phyloP scores from a whole-genome alignment of 2,797 vertebrate genomes.

The Gallinago nigripennis region DNA sequence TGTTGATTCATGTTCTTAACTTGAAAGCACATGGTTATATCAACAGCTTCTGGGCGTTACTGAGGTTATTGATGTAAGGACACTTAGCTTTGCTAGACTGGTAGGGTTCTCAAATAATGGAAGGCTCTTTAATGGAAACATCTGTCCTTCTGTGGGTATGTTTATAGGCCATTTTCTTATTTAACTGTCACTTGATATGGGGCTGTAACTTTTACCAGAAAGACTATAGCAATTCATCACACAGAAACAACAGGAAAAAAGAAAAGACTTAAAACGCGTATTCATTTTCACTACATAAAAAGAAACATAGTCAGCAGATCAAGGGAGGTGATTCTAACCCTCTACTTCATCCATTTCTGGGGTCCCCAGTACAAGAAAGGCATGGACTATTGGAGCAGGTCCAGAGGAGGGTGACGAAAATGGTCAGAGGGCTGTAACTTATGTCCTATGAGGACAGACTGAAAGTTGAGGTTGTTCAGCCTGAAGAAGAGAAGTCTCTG shows the following conservation, averaged over 20 bases:
- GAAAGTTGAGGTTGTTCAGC: not conserved
- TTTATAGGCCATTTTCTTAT: not conserved
- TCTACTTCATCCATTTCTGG: not conserved
- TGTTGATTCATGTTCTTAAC: not conserved
- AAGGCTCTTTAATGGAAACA: not conserved
- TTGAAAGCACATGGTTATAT: not conserved
- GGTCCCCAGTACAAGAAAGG: not conserved
- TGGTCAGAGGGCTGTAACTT: not conserved
- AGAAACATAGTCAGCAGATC: not conserved
- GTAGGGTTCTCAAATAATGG: not conserved
- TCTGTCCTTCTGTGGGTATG: not conserved
- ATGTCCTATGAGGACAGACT: not conserved
- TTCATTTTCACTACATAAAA: not conserved
- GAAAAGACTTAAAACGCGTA: not conserved
- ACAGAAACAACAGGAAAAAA: not conserved
- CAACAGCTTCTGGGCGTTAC: not conserved
- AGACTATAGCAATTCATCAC: not conserved
- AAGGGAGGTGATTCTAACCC: not conserved
- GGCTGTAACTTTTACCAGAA: not conserved
- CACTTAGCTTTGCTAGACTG: not conserved
- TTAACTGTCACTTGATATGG: not conserved
- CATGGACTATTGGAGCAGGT: rapidly evolving
- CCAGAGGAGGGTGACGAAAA: not conserved
- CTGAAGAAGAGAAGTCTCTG: rapidly evolving
- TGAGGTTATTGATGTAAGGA: not conserved